These are phyloP conservation scores for Stylophora pistillata DNA, from an alignment of 64 coral and sea anemone genomes.

Conservation along the genomic window DNA sequence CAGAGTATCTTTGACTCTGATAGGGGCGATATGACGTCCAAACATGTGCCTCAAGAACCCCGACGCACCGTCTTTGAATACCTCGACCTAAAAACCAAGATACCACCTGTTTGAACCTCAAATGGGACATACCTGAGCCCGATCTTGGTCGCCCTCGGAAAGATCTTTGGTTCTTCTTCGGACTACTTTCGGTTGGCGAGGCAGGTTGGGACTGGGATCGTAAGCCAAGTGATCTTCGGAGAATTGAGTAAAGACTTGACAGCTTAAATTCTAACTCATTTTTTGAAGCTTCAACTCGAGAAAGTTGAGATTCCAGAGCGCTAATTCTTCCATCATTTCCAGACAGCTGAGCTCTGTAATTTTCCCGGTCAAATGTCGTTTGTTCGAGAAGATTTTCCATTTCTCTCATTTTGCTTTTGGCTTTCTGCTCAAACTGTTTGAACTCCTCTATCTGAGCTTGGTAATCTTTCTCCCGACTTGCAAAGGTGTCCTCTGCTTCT, in stretches of 20 bases:
- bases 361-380: constrained; percentile 86
- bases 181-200: constrained; percentile 45
- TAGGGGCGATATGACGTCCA: too few species aligned
- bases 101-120: not conserved
- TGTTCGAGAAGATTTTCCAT: constrained; percentile 73
- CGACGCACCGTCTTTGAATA: too few species aligned
- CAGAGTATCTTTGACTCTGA: too few species aligned
- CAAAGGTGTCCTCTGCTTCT: constrained; percentile 80
- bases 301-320: constrained; percentile 81
- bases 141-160: constrained; percentile 60
- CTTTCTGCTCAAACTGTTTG: constrained; percentile 79
- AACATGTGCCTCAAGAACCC: too few species aligned
- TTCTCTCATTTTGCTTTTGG: constrained; percentile 73
- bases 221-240: constrained; percentile 77
- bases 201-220: constrained; percentile 37
- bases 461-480: constrained; percentile 79
- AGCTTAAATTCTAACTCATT: constrained; percentile 78
- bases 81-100: not conserved
- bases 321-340: constrained; percentile 83
- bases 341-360: constrained; percentile 90
- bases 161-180: constrained; percentile 65
- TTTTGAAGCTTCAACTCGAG: constrained; percentile 67
- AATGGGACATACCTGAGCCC: constrained; percentile 32
- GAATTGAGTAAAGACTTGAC: constrained; percentile 71
- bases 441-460: constrained; percentile 66